Evolutionary conservation across 2,888 invertebrate genomes (phyloP).

Genomic region (Cataglyphis rosenhaueri): DNA sequence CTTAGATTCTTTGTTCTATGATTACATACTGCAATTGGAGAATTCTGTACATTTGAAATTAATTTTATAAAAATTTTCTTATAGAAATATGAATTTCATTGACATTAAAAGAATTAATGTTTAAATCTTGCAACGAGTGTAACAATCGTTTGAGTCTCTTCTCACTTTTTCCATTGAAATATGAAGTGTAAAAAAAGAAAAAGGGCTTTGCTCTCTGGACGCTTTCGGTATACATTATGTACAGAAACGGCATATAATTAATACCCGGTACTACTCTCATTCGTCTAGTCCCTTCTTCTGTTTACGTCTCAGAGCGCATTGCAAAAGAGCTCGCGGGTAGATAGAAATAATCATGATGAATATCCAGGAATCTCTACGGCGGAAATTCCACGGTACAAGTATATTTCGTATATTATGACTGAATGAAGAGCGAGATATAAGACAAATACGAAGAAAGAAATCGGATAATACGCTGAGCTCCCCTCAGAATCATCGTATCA

Average conservation of each 20-base stretch:
- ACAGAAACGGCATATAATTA: slow-evolving; percentile 63
- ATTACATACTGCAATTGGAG: background rate
- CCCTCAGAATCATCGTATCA: background rate
- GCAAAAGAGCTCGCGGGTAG: slow-evolving; percentile 55
- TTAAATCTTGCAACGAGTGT: background rate
- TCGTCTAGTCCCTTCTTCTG: slow-evolving; percentile 49
- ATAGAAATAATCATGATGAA: slow-evolving; percentile 67
- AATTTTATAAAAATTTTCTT: background rate
- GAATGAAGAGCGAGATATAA: slow-evolving; percentile 57
- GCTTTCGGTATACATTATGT: slow-evolving; percentile 37
- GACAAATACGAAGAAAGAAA: background rate
- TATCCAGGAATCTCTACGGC: slow-evolving; percentile 64
- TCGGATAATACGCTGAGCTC: background rate
- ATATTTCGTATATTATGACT: slow-evolving; percentile 54
- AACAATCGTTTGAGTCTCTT: slow-evolving; percentile 40
- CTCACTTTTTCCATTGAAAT: slow-evolving; percentile 32
- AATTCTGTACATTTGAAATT: background rate
- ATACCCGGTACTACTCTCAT: slow-evolving; percentile 52
- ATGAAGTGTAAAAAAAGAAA: slow-evolving; percentile 36
- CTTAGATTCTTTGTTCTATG: background rate
- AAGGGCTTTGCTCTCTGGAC: slow-evolving; percentile 19
- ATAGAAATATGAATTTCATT: background rate
- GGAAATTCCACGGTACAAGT: slow-evolving; percentile 46
- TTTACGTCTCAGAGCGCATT: slow-evolving; percentile 48
- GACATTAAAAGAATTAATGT: background rate